A percentile compares a stretch with the other conserved stretches of the same genome.
These are phyloP conservation scores for Amiota minor DNA, from an alignment of 2,888 invertebrate genomes.

Conservation along the genomic window DNA sequence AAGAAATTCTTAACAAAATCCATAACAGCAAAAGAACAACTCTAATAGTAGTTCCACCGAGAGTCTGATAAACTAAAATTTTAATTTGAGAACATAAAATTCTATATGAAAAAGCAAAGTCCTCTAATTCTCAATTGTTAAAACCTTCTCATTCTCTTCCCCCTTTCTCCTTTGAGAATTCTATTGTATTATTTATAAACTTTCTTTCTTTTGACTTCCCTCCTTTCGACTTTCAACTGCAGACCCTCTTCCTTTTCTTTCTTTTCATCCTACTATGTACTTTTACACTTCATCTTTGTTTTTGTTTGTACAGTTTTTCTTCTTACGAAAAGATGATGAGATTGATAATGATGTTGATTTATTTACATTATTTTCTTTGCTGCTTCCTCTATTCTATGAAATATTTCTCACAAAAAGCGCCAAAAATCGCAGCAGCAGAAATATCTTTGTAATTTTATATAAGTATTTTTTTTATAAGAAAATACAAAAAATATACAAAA, in stretches of 20 bases:
- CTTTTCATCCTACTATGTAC: slow-evolving; percentile 12
- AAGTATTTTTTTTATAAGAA: slow-evolving; percentile 70
- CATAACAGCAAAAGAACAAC: slow-evolving; percentile 57
- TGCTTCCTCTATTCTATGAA: slow-evolving; percentile 55
- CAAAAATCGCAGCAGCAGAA: slow-evolving; percentile 64
- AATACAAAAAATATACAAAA: slow-evolving; percentile 61
- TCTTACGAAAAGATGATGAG: slow-evolving; percentile 35
- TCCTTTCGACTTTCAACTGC: slow-evolving; percentile 24
- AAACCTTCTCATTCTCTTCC: slow-evolving; percentile 29
- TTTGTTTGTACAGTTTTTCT: slow-evolving; percentile 33
- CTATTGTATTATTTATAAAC: slow-evolving; percentile 28
- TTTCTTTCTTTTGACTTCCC: slow-evolving; percentile 18
- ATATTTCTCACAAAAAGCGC: slow-evolving; percentile 56
- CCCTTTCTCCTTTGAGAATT: neutral
- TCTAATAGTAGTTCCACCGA: slow-evolving; percentile 72
- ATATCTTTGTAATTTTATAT: slow-evolving; percentile 66
- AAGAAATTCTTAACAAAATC: slow-evolving; percentile 40
- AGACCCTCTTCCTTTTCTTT: slow-evolving; percentile 10
- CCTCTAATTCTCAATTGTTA: slow-evolving; percentile 46
- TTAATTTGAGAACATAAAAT: slow-evolving; percentile 34
- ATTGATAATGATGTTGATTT: slow-evolving; percentile 51
- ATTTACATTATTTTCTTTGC: slow-evolving; percentile 53
- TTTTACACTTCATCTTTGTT: slow-evolving; percentile 38
- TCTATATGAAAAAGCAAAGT: slow-evolving; percentile 40
- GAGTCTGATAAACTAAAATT: slow-evolving; percentile 72